These are phyloP conservation scores for Hystrix brachyura DNA, from an alignment of 2,113 vertebrate genomes.

Conservation along the genomic window DNA sequence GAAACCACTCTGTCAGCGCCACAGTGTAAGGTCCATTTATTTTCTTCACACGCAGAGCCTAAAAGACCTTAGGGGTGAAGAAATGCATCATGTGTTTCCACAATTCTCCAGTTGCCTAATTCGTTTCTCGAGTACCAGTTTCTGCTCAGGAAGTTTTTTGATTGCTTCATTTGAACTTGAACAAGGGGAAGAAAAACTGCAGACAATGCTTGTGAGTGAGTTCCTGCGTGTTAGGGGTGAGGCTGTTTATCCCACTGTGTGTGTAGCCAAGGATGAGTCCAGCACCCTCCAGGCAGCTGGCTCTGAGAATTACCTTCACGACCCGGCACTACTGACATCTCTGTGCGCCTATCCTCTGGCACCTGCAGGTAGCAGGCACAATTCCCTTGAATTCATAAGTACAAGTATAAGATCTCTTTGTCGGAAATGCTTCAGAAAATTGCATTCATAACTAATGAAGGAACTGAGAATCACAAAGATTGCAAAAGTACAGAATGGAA, in stretches of 20 bases:
- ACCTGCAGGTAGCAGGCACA: background rate
- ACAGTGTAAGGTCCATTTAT: background rate
- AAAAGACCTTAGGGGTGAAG: background rate
- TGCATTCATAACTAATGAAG: background rate
- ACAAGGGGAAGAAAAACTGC: background rate
- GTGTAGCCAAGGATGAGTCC: background rate
- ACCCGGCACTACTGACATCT: background rate
- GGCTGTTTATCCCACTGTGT: background rate
- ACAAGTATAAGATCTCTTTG: background rate
- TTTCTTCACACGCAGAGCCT: background rate
- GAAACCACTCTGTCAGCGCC: background rate
- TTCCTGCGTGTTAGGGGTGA: background rate
- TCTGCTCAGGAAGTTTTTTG: background rate
- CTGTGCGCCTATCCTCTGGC: background rate
- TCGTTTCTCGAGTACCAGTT: background rate
- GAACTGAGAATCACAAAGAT: background rate
- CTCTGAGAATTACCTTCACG: background rate
- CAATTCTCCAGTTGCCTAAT: background rate
- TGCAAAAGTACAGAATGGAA: background rate
- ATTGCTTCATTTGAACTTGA: background rate
- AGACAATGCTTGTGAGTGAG: background rate
- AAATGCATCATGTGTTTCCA: background rate
- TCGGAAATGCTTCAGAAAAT: background rate
- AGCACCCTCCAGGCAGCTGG: background rate
- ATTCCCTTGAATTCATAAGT: background rate